phyloP scores from a whole-genome alignment of 2,888 invertebrate species.

The Brachylomia viminalis region DNA sequence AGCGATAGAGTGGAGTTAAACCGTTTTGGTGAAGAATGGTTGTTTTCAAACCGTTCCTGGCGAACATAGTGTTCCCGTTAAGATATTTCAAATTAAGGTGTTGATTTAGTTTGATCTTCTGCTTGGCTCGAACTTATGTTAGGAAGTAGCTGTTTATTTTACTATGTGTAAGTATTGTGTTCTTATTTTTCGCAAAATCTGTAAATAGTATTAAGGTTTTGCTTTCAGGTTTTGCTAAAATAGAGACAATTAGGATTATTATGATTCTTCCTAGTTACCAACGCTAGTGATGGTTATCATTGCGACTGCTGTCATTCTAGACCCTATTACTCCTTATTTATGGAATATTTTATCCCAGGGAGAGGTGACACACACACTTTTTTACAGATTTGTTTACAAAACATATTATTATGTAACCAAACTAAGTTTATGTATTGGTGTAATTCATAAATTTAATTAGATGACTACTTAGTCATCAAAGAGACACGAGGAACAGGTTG shows the following conservation, averaged over 20 bases:
- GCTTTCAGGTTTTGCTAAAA: neutral
- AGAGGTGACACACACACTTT: too few relatives aligned
- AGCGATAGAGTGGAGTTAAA: slow-evolving; percentile 9
- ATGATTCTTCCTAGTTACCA: neutral
- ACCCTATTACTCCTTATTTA: neutral
- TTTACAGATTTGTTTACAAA: neutral
- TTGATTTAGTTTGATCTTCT: slow-evolving; percentile 19
- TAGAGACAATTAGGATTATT: neutral
- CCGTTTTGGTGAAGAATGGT: slow-evolving; percentile 26
- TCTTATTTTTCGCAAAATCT: neutral
- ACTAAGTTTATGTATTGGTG: neutral
- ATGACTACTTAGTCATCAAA: too few relatives aligned
- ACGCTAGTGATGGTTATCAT: neutral
- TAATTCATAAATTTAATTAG: neutral
- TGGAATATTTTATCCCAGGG: neutral
- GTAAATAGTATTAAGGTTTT: neutral
- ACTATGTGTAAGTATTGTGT: neutral
- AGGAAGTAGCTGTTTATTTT: neutral
- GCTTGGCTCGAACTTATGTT: neutral
- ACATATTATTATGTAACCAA: neutral
- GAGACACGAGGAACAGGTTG: too few relatives aligned
- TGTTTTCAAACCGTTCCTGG: slow-evolving; percentile 47
- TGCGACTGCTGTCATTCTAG: neutral
- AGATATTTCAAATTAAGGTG: slow-evolving; percentile 23
- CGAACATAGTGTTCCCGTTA: slow-evolving; percentile 7